Evolutionary conservation across 2,888 invertebrate genomes (phyloP), one percentile per base, ranked within the genome.

Genomic region (Amphipoea lucens): DNA sequence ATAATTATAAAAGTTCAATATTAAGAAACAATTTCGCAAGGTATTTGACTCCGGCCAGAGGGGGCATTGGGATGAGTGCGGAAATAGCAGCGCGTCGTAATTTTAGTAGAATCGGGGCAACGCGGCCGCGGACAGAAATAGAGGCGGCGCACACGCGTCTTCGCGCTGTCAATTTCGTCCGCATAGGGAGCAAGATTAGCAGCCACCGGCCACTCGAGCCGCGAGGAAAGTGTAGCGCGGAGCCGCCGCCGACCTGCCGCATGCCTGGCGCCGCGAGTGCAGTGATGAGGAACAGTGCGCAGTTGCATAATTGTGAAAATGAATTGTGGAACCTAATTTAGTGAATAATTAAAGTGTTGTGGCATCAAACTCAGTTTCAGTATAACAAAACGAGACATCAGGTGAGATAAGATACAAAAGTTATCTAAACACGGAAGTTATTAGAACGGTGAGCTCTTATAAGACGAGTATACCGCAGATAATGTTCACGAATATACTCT

Each of bases 101-200:
- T 96, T 97, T 97, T 96, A 96, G 96, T 97, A 94, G 94, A 97
- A 97, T 96, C 97, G 95, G 97, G 97, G 97, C 97, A 97, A 97
- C 96, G 92, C 96, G 96, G 96, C 94, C 96, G 94, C 95, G 94
- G 93, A 96, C 96, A 93, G 94, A 96, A 97, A 97, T 97, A 97
- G 96, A 93, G 94, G 86, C 93, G 95, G 92, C 95, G 92, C 94
- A 94, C 94, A 93, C 93, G 95, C 95, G 94, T 95, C 95, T 95
- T 94, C 92, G 91, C 94, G 91, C 96, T 95, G 96, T 94, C 96
- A 96, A 97, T 96, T 96, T 96, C 95, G 94, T 95, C 95, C 96
- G 94, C 95, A 95, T 96, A 96, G 97, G 96, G 96, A 92, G 94
- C 93, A 93, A 91, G 95, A 95, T 96, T 96, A 94, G 94, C 95